Conservation (phyloP, 1,140 invertebrate species). For the Pararge aegeria region DNA sequence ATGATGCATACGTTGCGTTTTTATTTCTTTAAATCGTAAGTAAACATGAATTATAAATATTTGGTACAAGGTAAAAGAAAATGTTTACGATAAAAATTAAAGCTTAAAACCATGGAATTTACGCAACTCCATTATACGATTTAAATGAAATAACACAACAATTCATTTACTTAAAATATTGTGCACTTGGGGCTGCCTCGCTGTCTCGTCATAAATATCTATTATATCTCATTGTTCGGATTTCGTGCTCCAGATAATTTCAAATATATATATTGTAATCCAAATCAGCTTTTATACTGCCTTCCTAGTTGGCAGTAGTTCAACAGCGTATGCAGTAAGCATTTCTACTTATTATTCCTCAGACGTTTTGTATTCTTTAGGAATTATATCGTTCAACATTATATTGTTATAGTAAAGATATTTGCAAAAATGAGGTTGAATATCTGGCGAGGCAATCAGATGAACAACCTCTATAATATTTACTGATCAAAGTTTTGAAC, state of each 20-base stretch:
- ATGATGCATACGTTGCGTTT: too few species aligned
- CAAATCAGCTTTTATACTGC: conserved; percentile 13
- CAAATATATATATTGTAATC: conserved; percentile 13
- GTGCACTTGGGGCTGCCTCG: neutral
- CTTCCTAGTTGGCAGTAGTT: conserved; percentile 17
- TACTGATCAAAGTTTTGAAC: too few species aligned
- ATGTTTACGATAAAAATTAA: too few species aligned
- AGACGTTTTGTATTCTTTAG: conserved; percentile 4
- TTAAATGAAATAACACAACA: neutral
- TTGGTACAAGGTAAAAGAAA: too few species aligned
- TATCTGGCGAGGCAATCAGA: too few species aligned
- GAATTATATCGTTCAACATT: neutral
- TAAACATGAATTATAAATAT: too few species aligned
- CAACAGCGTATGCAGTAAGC: conserved; percentile 16
- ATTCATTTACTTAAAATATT: neutral
- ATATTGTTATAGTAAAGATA: neutral
- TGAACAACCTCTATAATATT: too few species aligned
- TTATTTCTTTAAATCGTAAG: too few species aligned
- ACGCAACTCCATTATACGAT: neutral
- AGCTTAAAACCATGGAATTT: too few species aligned
- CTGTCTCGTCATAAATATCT: neutral
- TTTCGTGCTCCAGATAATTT: conserved; percentile 17
- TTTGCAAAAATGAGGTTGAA: too few species aligned
- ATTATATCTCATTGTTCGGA: conserved; percentile 6
- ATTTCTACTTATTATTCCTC: conserved; percentile 16